phyloP scores from a whole-genome alignment of 92 coral and sea anemone genomes.

The Epizoanthus scotinus region DNA sequence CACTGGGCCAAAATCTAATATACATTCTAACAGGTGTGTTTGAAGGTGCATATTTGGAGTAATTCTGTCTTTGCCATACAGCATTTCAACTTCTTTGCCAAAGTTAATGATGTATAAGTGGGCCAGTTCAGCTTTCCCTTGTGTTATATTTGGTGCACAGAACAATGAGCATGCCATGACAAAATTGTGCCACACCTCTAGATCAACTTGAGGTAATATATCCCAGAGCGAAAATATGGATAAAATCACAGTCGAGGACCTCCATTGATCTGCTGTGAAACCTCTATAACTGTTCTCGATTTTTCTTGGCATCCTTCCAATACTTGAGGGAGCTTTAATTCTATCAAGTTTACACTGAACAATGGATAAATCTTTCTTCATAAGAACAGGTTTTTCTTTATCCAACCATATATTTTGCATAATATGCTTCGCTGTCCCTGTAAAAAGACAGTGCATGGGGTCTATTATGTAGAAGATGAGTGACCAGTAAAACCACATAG shows the following conservation, averaged over 20 bases:
- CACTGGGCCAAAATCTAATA: conserved; percentile 71
- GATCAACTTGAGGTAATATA: conserved; percentile 44
- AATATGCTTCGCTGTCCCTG: conserved; percentile 73
- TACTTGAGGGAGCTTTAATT: conserved; percentile 63
- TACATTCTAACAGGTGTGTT: conserved; percentile 63
- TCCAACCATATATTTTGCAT: conserved; percentile 68
- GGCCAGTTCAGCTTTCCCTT: conserved; percentile 48
- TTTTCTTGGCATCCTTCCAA: too few relatives aligned
- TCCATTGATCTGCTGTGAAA: conserved; percentile 80
- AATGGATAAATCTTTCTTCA: conserved; percentile 24
- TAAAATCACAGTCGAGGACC: conserved; percentile 49
- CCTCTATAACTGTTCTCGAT: conserved; percentile 78
- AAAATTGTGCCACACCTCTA: conserved; percentile 68
- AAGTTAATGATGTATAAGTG: conserved; percentile 52
- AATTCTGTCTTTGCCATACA: conserved; percentile 60
- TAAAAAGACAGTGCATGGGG: too few relatives aligned
- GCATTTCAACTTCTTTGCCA: conserved; percentile 43
- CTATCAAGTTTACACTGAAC: conserved; percentile 60
- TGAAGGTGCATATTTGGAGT: conserved; percentile 81
- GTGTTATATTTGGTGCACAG: conserved; percentile 43
- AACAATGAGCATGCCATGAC: conserved; percentile 55
- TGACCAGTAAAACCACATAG: conserved; percentile 68
- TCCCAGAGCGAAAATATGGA: conserved; percentile 54
- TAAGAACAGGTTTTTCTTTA: neutral
- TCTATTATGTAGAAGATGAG: conserved; percentile 49